A percentile compares a stretch with the other conserved stretches of the same genome.
These are phyloP conservation scores for Scalopus aquaticus DNA, from an alignment of 2,113 vertebrate genomes.

Conservation along the genomic window DNA sequence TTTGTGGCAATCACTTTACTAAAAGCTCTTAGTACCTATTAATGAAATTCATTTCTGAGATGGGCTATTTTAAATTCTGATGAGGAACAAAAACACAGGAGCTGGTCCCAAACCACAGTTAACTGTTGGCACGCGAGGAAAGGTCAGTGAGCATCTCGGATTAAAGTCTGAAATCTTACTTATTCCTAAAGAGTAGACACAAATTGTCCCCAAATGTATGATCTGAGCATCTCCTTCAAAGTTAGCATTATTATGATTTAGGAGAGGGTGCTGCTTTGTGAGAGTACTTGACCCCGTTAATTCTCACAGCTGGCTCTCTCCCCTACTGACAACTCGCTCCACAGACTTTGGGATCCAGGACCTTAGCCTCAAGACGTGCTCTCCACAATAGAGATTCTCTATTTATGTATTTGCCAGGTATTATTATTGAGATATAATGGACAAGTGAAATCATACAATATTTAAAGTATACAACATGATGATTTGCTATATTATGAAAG, in stretches of 20 bases:
- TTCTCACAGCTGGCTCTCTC: not conserved
- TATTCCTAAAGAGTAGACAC: not conserved
- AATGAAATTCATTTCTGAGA: not conserved
- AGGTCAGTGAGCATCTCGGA: not conserved
- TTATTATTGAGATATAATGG: not conserved
- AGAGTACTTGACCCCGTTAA: not conserved
- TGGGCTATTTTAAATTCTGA: not conserved
- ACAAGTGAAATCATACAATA: not conserved
- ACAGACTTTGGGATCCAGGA: not conserved
- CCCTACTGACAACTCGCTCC: not conserved
- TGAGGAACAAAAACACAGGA: not conserved
- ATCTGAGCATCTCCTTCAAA: not conserved
- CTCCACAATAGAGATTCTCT: not conserved
- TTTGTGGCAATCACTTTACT: not conserved
- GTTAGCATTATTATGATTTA: not conserved
- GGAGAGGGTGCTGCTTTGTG: not conserved
- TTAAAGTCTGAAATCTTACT: not conserved
- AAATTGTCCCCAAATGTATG: not conserved
- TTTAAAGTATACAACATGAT: not conserved
- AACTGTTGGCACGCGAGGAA: not conserved
- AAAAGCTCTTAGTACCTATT: not conserved
- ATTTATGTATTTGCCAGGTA: not conserved
- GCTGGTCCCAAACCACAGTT: not conserved
- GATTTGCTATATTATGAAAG: not conserved
- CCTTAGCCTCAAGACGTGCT: not conserved